phyloP scores from a whole-genome alignment of 2,888 invertebrate genomes.

The Tipula confusa region DNA sequence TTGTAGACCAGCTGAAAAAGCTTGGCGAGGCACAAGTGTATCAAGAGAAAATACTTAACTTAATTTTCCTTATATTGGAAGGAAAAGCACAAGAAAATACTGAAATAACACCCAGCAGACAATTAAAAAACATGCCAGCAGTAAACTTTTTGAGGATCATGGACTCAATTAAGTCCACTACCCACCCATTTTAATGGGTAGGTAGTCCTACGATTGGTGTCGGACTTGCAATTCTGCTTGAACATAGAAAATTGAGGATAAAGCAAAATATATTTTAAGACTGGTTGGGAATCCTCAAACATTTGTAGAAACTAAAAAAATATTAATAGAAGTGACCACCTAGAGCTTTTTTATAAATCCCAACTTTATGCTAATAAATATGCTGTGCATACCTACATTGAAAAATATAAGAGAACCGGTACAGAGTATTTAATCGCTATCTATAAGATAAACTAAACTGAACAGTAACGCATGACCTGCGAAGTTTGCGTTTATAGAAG shows the following conservation, averaged over 20 bases:
- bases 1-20: background rate
- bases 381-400: no score
- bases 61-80: background rate
- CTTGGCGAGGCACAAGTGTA: background rate
- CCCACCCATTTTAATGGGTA: no score
- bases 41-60: background rate
- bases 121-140: background rate
- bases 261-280: no score
- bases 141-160: background rate
- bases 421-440: no score
- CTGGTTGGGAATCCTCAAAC: no score
- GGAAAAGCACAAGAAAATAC: background rate
- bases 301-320: background rate
- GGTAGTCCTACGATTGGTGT: background rate
- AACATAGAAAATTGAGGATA: background rate
- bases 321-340: background rate
- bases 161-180: background rate
- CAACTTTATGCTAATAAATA: no score
- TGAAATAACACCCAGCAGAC: background rate
- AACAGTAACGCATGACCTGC: no score
- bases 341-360: background rate
- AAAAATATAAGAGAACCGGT: no score
- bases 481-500: no score
- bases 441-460: no score
- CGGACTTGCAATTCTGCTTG: background rate